Conservation (phyloP, 2,888 invertebrate genomes). For the Erpobdella octoculata region DNA sequence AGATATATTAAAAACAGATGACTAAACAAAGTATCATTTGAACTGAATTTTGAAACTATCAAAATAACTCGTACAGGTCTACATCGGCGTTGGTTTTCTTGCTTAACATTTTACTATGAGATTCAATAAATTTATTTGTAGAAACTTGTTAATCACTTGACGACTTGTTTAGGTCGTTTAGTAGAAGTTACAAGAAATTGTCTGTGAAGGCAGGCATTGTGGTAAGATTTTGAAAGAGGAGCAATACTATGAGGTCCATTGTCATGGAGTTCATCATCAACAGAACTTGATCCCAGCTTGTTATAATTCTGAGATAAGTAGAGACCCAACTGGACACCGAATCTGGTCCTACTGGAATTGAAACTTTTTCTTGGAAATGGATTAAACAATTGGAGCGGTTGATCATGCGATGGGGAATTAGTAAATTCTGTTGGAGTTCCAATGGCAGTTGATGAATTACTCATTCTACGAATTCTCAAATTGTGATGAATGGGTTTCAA, state of each 20-base stretch:
- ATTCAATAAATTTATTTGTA: too few relatives aligned
- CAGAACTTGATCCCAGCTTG: not conserved
- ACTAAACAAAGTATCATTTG: too few relatives aligned
- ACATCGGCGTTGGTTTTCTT: too few relatives aligned
- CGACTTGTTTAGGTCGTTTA: not conserved
- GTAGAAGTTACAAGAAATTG: not conserved
- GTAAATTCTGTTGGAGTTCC: not conserved
- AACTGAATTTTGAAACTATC: too few relatives aligned
- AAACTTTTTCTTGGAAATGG: constrained; percentile 48
- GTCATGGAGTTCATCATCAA: too few relatives aligned
- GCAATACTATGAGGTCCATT: too few relatives aligned
- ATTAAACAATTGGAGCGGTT: constrained; percentile 41
- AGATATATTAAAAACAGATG: too few relatives aligned
- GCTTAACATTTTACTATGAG: too few relatives aligned
- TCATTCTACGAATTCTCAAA: not conserved
- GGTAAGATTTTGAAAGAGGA: not conserved
- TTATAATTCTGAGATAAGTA: constrained; percentile 38
- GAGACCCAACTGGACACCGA: constrained; percentile 48
- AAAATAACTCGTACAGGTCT: too few relatives aligned
- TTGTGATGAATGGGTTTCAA: not conserved
- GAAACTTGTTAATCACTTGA: too few relatives aligned
- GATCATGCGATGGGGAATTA: not conserved
- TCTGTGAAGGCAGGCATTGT: not conserved
- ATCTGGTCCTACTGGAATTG: constrained; percentile 45
- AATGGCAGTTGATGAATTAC: not conserved